Conservation (phyloP, 2,113 vertebrate genomes). For the Raja brachyura region DNA sequence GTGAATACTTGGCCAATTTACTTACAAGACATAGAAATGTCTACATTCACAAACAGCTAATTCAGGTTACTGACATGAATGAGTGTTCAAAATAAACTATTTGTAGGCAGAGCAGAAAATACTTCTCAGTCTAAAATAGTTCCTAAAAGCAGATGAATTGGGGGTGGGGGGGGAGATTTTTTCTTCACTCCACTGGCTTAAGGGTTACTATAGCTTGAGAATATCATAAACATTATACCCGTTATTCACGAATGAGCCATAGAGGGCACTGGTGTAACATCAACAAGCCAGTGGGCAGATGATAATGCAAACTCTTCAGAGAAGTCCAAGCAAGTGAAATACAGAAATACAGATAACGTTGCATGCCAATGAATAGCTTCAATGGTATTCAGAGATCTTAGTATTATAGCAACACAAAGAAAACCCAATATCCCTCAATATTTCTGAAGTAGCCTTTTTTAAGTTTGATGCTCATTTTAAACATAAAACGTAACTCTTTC, state of each 20-base stretch:
- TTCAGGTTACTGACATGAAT: background rate
- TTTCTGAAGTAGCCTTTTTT: background rate
- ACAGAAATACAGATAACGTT: background rate
- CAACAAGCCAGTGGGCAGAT: background rate
- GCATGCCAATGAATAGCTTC: background rate
- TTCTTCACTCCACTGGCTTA: background rate
- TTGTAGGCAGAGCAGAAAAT: conserved; percentile 52
- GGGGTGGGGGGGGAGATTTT: background rate
- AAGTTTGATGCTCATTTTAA: background rate
- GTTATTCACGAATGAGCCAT: conserved; percentile 46
- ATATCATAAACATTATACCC: background rate
- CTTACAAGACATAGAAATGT: conserved; percentile 54
- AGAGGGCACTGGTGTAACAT: conserved; percentile 68
- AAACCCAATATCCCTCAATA: background rate
- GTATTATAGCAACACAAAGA: background rate
- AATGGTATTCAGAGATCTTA: background rate
- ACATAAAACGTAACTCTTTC: background rate
- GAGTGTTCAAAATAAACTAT: conserved; percentile 50
- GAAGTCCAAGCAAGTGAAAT: background rate
- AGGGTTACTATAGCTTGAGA: background rate
- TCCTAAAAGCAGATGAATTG: conserved; percentile 41
- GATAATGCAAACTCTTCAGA: background rate
- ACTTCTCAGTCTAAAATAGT: conserved; percentile 43
- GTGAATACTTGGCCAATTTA: too few relatives aligned
- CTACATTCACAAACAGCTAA: conserved; percentile 52